Base-by-base conservation (phyloP, 1,140 invertebrate genomes). In the Chrysomallon squamiferum region DNA sequence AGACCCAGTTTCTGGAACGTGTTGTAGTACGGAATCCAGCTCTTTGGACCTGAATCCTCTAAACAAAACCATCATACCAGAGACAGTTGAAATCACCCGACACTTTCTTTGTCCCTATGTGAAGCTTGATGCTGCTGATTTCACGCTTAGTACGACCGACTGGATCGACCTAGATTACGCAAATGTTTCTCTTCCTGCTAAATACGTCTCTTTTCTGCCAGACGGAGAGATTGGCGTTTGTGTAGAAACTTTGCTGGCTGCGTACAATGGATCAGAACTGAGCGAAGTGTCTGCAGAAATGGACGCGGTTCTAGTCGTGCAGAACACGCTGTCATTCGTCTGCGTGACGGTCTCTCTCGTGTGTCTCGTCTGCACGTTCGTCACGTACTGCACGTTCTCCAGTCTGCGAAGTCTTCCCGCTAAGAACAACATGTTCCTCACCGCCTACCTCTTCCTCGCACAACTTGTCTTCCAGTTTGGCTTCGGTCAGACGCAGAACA, bases 401-500 rank as follows among this genome's bases (percentile, higher is more conserved):
- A 79, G 80, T 56, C 69, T 86, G 43, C 69, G 83, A 41, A 87
- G 86, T 62, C 59, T 85, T 13, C 87, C 86, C 0, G 87, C 82
- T 1, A 86, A 83, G 59, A 87, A 84, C 68, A 71, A 87, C 13
- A 77, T 87, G 65, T 83, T 77, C n/a, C 71, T 88, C 3, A 79
- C 84, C 0, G 73, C 74, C 18, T 76, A 75, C 29, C 71, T 88
- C 1, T 77, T 87, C 45, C 59, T 83, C 9, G 83, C 80, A 0
- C 86, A 88, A 67, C 27, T 85, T 0, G 62, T 86, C 7, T 85
- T 87, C 49, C 68, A 87, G 4, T 72, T 84, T 15, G 83, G 85
- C 6, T 71, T 68, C 0, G 30, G 41, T 18, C n/a, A 27, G 4
- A 61, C 38, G 20, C 45, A 54, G 20, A 41, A 38, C n/a, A 27